Evolutionary conservation across 2,888 invertebrate genomes (phyloP), one percentile per base, ranked within the genome.

Genomic region (Eretmocerus hayati): DNA sequence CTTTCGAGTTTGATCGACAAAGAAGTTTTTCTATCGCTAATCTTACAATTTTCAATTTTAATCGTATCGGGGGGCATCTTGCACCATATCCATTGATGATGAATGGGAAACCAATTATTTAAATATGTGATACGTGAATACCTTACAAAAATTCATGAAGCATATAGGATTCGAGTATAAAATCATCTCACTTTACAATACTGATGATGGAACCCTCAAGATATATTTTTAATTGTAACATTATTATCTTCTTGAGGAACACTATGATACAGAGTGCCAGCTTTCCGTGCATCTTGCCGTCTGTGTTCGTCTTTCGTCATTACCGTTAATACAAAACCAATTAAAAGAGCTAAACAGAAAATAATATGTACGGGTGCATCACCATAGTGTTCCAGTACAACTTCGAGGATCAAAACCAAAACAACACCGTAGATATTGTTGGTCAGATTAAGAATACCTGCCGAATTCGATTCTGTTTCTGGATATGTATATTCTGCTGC

Each of bases 401-500:
- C 58, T 3, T 67, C 69, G 53, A 71, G 59, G 19, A 64, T 55
- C 13, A 70, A 26, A 4, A 71, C 62, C 5, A 72, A 48, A 2
- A 64, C 48, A 8, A 72, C 61, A 1, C 70, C 65, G 26, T 69
- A 72, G 35, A 65, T 41, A 54, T 69, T 68, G 51, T 66, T 68
- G 35, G 67, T 58, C 19, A 81, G 80, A 64, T 85, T 85, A 26
- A 86, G 72, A 19, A 87, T 70, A 2, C 85, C 85, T 3, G 82
- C 80, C 1, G 84, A 78, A 1, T 81, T 81, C 4, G 81, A 81
- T 67, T 87, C 86, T 0, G 84, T 77, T 59, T 83, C 81, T 1
- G 85, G 85, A 65, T 81, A 86, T 1, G 85, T 85, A 45, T 85
- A 73, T 67, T 87, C 86, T 15, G 83, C 81, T 20, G 83, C 85